Conservation (phyloP, 2,797 vertebrate species). For the Molossus alvarezi region DNA sequence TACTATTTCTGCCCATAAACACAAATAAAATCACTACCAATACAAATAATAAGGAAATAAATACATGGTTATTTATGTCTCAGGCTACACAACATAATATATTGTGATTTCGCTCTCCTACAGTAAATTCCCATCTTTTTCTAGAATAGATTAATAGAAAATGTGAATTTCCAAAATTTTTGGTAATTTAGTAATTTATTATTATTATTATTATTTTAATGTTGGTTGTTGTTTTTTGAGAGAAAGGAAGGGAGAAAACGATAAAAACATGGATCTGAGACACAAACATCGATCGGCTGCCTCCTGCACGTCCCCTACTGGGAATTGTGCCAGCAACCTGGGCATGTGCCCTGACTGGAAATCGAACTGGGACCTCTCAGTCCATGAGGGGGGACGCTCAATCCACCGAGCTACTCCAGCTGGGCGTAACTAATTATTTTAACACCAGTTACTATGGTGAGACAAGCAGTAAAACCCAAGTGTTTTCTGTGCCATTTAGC, state of each 20-base stretch:
- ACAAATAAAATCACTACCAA: constrained; percentile 27
- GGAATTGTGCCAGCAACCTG: no score
- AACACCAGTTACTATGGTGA: neutral
- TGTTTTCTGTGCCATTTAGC: neutral
- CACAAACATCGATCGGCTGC: no score
- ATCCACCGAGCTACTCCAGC: no score
- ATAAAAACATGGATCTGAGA: no score
- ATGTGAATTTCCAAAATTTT: constrained; percentile 30
- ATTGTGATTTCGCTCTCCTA: neutral
- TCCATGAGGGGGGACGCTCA: no score
- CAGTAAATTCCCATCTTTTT: neutral
- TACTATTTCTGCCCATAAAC: constrained; percentile 18
- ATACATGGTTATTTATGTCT: constrained; percentile 44
- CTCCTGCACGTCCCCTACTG: no score
- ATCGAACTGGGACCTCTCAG: no score
- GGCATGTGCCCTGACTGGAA: no score
- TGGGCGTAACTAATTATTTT: neutral
- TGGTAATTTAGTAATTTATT: neutral
- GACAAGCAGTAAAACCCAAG: constrained; percentile 42
- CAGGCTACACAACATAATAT: neutral
- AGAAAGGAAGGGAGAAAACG: no score
- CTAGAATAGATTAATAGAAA: constrained; percentile 52
- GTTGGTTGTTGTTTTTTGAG: no score
- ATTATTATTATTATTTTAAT: no score
- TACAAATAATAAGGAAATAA: constrained; percentile 52